These are phyloP conservation scores for Thalpophila matura DNA, from an alignment of 2,888 invertebrate genomes.

Conservation along the genomic window DNA sequence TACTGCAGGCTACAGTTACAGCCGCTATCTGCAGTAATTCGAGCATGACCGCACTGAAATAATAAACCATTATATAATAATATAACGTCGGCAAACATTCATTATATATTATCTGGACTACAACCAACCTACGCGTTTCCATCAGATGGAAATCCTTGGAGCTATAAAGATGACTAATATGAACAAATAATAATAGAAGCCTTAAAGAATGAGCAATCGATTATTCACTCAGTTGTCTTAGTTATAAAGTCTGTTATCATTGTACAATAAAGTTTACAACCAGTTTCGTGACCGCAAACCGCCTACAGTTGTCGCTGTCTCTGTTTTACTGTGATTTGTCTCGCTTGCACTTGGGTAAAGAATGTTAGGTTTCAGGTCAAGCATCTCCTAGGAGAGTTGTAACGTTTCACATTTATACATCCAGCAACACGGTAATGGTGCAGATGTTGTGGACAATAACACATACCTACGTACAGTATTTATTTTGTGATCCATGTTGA, in stretches of 20 bases:
- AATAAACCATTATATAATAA: constrained; percentile 1
- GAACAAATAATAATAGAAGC: constrained; percentile 71
- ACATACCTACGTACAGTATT: background rate
- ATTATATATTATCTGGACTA: constrained; percentile 17
- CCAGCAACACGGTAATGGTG: constrained; percentile 33
- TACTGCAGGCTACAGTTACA: background rate
- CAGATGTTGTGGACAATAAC: constrained; percentile 24
- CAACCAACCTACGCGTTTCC: constrained; percentile 42
- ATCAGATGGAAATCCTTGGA: constrained; percentile 61
- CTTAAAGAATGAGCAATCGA: constrained; percentile 55
- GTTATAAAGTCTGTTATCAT: constrained; percentile 68
- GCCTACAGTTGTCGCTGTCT: constrained; percentile 66
- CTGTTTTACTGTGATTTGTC: constrained; percentile 61
- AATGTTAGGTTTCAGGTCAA: constrained; percentile 81
- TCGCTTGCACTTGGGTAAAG: constrained; percentile 70
- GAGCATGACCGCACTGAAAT: constrained; percentile 4
- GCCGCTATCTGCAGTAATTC: constrained; percentile 16
- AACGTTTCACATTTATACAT: constrained; percentile 56
- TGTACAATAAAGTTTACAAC: constrained; percentile 70
- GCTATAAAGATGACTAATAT: constrained; percentile 74
- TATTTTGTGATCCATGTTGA: background rate
- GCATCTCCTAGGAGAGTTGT: constrained; percentile 65
- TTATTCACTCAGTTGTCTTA: constrained; percentile 64
- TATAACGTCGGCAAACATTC: constrained; percentile 1
- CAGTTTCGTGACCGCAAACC: constrained; percentile 82